phyloP scores from a whole-genome alignment of 1,140 invertebrate genomes.

The Sminthurides bifidus region DNA sequence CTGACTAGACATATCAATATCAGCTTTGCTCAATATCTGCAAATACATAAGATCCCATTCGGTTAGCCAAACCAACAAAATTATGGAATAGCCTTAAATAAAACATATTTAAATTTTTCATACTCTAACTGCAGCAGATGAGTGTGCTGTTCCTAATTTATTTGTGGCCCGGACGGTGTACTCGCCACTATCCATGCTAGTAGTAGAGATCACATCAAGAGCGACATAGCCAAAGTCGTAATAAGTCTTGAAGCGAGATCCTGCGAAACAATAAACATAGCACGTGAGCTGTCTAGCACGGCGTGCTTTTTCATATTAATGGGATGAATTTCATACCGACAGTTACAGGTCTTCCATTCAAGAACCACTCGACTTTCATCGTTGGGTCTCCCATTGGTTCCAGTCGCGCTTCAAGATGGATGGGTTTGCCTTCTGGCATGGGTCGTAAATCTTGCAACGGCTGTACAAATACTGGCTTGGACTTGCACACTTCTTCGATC shows the following conservation, averaged over 20 bases:
- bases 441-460: conserved; percentile 63
- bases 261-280: too few relatives aligned
- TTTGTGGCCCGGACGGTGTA: conserved; percentile 88
- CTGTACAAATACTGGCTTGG: conserved; percentile 73
- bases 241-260: conserved; percentile 82
- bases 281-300: too few relatives aligned
- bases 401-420: conserved; percentile 76
- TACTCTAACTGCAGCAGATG: conserved; percentile 73
- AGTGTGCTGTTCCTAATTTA: conserved; percentile 78
- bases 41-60: not conserved
- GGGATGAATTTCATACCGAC: conserved; percentile 57
- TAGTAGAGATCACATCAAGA: conserved; percentile 58
- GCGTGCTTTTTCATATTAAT: too few relatives aligned
- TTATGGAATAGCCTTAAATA: not conserved
- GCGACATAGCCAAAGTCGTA: conserved; percentile 89
- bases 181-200: conserved; percentile 39
- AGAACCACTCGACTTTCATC: conserved; percentile 90
- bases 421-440: conserved; percentile 59
- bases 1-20: conserved; percentile 81
- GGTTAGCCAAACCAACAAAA: conserved; percentile 41
- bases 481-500: conserved; percentile 7
- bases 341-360: conserved; percentile 74
- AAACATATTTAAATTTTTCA: not conserved
- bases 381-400: conserved; percentile 89
- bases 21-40: conserved; percentile 46